These are phyloP conservation scores for Heterocephalus glaber DNA, from an alignment of 2,113 vertebrate species.

Conservation along the genomic window DNA sequence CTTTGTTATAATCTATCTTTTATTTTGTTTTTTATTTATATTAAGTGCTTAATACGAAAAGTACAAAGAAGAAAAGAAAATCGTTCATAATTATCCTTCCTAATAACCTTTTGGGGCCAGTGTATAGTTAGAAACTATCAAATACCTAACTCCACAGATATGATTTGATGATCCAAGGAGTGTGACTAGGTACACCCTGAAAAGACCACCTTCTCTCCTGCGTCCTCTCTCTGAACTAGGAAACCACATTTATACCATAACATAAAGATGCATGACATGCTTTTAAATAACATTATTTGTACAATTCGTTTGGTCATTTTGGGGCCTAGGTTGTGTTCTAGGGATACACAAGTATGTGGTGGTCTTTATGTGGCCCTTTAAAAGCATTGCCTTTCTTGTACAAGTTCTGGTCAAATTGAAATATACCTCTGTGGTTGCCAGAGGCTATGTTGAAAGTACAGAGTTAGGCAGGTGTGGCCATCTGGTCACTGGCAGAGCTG, in stretches of 20 bases:
- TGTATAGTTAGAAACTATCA: background rate
- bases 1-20: background rate
- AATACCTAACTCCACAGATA: background rate
- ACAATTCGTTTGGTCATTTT: background rate
- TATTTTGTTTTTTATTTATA: background rate
- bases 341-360: background rate
- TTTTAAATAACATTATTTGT: background rate
- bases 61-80: background rate
- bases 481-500: background rate
- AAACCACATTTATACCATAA: background rate
- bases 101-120: background rate
- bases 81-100: background rate
- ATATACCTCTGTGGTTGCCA: background rate
- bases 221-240: background rate
- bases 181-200: background rate
- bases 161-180: background rate
- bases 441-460: background rate
- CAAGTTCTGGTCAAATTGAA: background rate
- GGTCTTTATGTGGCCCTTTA: background rate
- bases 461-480: background rate
- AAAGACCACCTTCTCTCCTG: background rate
- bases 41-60: conserved; percentile 3
- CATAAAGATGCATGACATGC: background rate
- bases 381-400: background rate
- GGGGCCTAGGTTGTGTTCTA: background rate